These are phyloP conservation scores for Plectrocnemia conspersa DNA, from an alignment of 1,140 invertebrate species.

Conservation along the genomic window DNA sequence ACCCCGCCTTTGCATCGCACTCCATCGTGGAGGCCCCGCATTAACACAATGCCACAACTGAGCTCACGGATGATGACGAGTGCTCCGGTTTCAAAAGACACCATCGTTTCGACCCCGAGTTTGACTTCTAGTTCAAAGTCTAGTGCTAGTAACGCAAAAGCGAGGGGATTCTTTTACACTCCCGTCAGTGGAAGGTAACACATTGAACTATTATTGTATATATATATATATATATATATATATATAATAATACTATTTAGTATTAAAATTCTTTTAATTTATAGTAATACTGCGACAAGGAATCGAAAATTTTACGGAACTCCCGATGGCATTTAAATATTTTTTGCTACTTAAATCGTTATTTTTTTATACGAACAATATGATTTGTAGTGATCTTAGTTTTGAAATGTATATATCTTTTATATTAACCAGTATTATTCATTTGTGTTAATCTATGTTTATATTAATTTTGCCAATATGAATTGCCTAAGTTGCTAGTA, in stretches of 20 bases:
- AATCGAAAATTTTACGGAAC: slow-evolving; percentile 12
- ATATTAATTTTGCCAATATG: too few relatives aligned
- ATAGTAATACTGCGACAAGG: not conserved
- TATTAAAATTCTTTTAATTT: slow-evolving; percentile 2
- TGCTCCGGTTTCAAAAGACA: not conserved
- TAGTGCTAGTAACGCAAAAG: slow-evolving; percentile 3
- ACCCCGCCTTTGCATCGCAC: slow-evolving; percentile 26
- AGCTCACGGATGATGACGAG: not conserved
- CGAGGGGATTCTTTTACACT: slow-evolving; percentile 30
- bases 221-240: not conserved
- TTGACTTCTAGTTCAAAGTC: slow-evolving; percentile 18
- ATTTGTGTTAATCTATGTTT: too few relatives aligned
- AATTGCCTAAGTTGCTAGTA: too few relatives aligned
- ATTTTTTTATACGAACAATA: too few relatives aligned
- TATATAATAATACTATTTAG: not conserved
- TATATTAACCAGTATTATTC: too few relatives aligned
- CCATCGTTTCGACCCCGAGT: slow-evolving; percentile 18
- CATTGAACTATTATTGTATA: not conserved
- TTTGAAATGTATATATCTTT: too few relatives aligned
- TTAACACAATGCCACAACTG: slow-evolving; percentile 23
- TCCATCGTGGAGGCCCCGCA: slow-evolving; percentile 26
- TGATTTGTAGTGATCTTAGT: too few relatives aligned
- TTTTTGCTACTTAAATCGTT: not conserved
- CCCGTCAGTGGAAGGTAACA: slow-evolving; percentile 13
- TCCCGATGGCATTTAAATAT: slow-evolving; percentile 13